These are phyloP conservation scores for Lepidurus packardi DNA, from an alignment of 1,140 invertebrate species.

Conservation along the genomic window DNA sequence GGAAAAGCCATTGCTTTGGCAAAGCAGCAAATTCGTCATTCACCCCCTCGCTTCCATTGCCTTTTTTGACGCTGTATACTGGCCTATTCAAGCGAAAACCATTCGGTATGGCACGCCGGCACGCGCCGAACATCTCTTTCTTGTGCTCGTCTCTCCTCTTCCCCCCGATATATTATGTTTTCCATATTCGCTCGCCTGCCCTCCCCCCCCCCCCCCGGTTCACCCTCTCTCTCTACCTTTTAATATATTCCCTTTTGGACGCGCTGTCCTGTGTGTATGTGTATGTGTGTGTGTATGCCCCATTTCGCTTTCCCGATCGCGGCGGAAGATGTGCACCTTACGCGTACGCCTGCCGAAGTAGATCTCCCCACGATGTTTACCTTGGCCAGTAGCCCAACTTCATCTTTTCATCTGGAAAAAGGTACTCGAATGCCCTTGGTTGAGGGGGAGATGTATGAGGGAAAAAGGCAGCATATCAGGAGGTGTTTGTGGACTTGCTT, in stretches of 20 bases:
- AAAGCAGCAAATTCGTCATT: slow-evolving; percentile 15
- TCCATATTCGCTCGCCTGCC: not conserved
- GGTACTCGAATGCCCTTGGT: not conserved
- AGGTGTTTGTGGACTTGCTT: not conserved
- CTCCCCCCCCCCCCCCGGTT: not conserved
- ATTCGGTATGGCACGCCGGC: slow-evolving; percentile 15
- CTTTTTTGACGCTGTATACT: slow-evolving; percentile 14
- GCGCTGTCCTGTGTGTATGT: no score
- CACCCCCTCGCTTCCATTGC: slow-evolving; percentile 9
- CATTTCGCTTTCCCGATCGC: not conserved
- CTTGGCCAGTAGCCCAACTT: slow-evolving; percentile 13
- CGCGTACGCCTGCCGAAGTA: not conserved
- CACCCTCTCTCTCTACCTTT: not conserved
- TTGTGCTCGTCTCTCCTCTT: not conserved
- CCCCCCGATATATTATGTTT: not conserved
- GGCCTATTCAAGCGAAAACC: slow-evolving; percentile 12
- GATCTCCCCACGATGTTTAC: not conserved
- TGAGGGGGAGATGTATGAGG: not conserved
- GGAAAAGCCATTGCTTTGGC: not conserved
- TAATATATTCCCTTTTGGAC: not conserved
- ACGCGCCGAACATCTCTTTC: slow-evolving; percentile 20
- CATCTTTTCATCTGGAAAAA: slow-evolving; percentile 15
- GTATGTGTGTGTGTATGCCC: not conserved
- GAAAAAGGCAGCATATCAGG: not conserved
- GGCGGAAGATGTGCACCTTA: not conserved